A percentile compares a stretch with the other conserved stretches of the same genome.
Conservation (phyloP, 2,797 vertebrate species). For the Schizothorax lantsangensis region DNA sequence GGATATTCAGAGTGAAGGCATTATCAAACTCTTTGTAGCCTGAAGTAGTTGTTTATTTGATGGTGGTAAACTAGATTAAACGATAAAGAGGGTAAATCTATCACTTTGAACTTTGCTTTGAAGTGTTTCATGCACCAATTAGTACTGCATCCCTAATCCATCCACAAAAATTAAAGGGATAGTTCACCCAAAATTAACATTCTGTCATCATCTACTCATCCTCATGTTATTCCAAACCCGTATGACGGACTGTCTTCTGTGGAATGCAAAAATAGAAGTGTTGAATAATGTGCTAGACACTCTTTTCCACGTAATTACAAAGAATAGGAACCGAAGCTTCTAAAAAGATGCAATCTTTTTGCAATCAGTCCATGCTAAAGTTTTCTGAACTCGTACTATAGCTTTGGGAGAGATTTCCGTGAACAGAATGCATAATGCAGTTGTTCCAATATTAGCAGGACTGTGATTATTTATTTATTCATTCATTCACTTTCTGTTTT, state of each 20-base stretch:
- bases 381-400: background rate
- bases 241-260: background rate
- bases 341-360: background rate
- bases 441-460: background rate
- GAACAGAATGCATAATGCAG: background rate
- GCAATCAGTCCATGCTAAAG: background rate
- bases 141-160: constrained; percentile 1
- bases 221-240: background rate
- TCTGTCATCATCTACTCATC: background rate
- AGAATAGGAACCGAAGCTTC: background rate
- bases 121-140: constrained; percentile 1
- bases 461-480: background rate
- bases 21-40: background rate
- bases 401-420: background rate
- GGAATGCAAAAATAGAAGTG: background rate
- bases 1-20: background rate
- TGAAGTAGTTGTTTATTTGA: constrained; percentile 9
- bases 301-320: background rate
- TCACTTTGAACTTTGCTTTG: constrained; percentile 9
- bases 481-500: no score
- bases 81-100: background rate
- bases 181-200: background rate
- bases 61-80: background rate
- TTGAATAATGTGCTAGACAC: background rate
- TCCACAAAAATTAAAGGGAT: constrained; percentile 1